Evolutionary conservation across 2,113 vertebrate genomes (phyloP).

Genomic region (Cyanocitta stelleri): DNA sequence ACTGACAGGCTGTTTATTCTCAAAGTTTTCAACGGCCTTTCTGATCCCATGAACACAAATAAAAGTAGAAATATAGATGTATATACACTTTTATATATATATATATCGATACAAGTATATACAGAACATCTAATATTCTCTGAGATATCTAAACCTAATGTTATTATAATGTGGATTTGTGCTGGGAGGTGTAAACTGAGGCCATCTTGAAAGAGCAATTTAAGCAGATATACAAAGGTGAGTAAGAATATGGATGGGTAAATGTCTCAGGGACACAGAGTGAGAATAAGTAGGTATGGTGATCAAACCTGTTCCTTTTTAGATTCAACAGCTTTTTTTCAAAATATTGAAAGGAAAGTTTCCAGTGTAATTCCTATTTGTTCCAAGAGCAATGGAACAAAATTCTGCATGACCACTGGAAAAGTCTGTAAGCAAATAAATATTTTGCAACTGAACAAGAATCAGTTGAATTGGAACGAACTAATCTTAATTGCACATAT

Average conservation of each 20-base stretch:
- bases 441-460: background rate
- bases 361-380: background rate
- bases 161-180: background rate
- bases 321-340: background rate
- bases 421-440: background rate
- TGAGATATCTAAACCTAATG: background rate
- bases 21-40: background rate
- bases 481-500: background rate
- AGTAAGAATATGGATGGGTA: background rate
- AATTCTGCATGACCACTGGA: background rate
- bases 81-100: too few species aligned
- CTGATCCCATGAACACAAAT: background rate
- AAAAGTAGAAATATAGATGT: background rate
- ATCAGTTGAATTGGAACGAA: background rate
- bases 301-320: background rate
- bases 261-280: background rate
- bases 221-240: background rate
- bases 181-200: background rate
- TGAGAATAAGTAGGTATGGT: background rate
- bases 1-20: background rate
- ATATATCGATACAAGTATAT: background rate
- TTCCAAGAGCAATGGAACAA: background rate
- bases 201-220: background rate
- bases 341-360: background rate
- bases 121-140: background rate